phyloP scores from a whole-genome alignment of 1,140 invertebrate species.

The Helicoverpa armigera region DNA sequence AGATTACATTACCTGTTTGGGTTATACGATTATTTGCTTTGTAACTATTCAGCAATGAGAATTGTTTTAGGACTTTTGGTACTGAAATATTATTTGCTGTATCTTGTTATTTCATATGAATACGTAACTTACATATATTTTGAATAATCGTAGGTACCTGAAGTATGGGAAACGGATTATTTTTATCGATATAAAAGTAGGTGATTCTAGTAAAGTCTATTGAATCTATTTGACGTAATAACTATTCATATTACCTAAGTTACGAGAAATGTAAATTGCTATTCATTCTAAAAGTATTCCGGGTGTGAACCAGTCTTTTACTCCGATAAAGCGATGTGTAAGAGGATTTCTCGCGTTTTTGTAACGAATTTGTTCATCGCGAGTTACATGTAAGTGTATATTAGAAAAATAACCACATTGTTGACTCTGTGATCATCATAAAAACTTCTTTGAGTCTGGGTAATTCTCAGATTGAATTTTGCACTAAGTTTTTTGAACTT shows the following conservation, averaged over 20 bases:
- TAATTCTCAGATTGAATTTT: too few species aligned
- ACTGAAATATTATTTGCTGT: neutral
- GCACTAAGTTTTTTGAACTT: too few species aligned
- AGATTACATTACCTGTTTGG: conserved; percentile 25
- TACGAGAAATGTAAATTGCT: neutral
- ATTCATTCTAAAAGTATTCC: neutral
- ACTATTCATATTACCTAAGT: too few species aligned
- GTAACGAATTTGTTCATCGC: neutral
- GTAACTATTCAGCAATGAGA: conserved; percentile 7
- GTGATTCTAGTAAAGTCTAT: too few species aligned
- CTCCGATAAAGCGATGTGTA: neutral
- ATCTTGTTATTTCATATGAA: neutral
- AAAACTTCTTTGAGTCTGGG: too few species aligned
- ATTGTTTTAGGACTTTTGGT: neutral
- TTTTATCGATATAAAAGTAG: too few species aligned
- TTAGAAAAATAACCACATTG: too few species aligned
- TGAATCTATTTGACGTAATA: too few species aligned
- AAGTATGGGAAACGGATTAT: too few species aligned
- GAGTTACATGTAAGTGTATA: neutral
- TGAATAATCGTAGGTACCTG: too few species aligned
- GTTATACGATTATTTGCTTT: neutral
- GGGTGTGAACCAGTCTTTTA: neutral
- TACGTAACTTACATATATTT: neutral
- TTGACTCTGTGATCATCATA: too few species aligned
- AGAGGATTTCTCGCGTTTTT: neutral